phyloP scores from a whole-genome alignment of 2,113 vertebrate species.

The Anser cygnoides region DNA sequence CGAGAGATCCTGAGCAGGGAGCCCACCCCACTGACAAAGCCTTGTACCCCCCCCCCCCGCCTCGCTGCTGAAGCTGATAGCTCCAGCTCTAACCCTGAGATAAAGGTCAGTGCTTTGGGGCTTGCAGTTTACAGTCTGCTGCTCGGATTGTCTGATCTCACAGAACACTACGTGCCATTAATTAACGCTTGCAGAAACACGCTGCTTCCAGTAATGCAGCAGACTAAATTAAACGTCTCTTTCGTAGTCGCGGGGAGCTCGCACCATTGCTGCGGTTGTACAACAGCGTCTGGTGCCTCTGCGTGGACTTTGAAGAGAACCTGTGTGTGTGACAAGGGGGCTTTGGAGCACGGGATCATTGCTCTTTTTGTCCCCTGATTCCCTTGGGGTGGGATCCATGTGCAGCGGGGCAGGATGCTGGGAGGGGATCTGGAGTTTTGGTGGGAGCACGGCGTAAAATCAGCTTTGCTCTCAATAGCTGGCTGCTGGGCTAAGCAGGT shows the following conservation, averaged over 20 bases:
- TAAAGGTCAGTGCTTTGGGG: background rate
- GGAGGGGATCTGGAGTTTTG: background rate
- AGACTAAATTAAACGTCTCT: background rate
- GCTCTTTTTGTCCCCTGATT: background rate
- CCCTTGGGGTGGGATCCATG: background rate
- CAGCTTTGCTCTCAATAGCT: background rate
- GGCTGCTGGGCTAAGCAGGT: background rate
- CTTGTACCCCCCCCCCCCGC: accelerated
- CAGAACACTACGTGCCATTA: background rate
- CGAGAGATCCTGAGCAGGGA: background rate
- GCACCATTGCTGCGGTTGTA: background rate
- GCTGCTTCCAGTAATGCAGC: background rate
- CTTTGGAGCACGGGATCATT: background rate
- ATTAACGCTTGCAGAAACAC: background rate
- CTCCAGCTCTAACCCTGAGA: background rate
- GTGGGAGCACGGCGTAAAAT: accelerated
- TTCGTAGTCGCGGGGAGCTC: background rate
- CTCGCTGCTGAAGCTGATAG: background rate
- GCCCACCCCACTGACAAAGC: background rate
- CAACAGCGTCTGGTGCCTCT: background rate
- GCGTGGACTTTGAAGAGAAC: background rate
- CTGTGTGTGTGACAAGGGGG: accelerated
- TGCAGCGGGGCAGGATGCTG: accelerated
- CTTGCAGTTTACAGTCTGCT: background rate
- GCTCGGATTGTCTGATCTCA: background rate